Base-by-base conservation (phyloP, 2,888 invertebrate genomes). In the Callyntrura guangdongensis region DNA sequence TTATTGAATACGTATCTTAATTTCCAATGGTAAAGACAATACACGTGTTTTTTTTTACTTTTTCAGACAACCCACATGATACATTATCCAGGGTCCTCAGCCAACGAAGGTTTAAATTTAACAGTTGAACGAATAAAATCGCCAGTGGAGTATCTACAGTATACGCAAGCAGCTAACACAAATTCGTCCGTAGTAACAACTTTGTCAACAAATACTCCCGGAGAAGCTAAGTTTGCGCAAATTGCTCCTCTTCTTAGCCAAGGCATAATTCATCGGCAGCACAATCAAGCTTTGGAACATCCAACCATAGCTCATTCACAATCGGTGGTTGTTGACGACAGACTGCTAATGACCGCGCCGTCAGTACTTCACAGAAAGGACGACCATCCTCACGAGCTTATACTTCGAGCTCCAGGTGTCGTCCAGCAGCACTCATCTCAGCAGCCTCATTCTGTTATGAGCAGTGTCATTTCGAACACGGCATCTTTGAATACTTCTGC, bases 201-300 rank as follows among this genome's bases (percentile, higher is more conserved):
- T 22, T 11, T 72, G 45, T 77, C 92, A 56, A 53, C 49, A 8
- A 87, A 89, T 25, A 94, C 94, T 14, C 93, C 92, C 14, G 94
- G 92, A 45, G 94, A 94, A 74, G 93, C 92, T 0, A 93, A 92
- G 22, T 94, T 93, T 89, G 94, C 94, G 20, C 92, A 93, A 86
- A 94, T 94, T 72, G 94, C 93, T 47, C 94, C 94, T 11, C 88
- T 93, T 4, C 89, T 94, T 0, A 93, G 91, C 53, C 93, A 92
- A 61, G 87, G 90, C 25, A 91, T 93, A 20, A 89, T 92, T 61
- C 92, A 91, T 59, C 91, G 91, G 17, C 90, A 90, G 45, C 92
- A 91, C 36, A 84, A 90, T 59, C 83, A 79, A 14, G 9, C 14
- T 9, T 20, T 77, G 53, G 81, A 89, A 14, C 59, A 47, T 36